Base-by-base conservation (phyloP, 2,113 vertebrate species). In the Hypomesus transpacificus region DNA sequence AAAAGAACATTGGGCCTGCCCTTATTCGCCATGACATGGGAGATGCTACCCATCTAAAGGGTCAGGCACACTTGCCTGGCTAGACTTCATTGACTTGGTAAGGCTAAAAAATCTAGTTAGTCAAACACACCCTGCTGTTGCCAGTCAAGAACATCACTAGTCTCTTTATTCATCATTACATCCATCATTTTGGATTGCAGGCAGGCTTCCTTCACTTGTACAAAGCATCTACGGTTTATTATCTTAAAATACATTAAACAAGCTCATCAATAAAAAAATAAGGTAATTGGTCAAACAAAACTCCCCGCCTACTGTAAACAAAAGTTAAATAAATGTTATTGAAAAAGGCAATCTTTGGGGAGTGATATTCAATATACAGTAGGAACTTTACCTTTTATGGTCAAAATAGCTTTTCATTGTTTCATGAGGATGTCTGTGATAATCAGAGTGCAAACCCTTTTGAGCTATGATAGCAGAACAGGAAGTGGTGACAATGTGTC, bases 401-500 rank as follows among this genome's bases (percentile, higher is more conserved):
- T 46, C 8, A 46, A 46, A 46, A 46, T 46, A 20, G 31, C 28
- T n/a, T 28, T 34, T 63, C 14, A 34, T 21, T 20, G 64, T 16
- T 67, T 11, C 61, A 78, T 60, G 21, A 34, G 67, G 28, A 9
- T 58, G 56, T 64, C 39, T 80, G 50, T 77, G 58, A 77, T 75
- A 14, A 11, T 20, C n/a, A 51, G 39, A 46, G 18, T 65, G 13
- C 14, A 50, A 65, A 59, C 5, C 20, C 20, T 14, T 14, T 17
- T n/a, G n/a, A 31, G 73, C 77, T 71, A 75, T 87, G 89, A 93
- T 93, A 93, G 92, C 91, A 87, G 88, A 89, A 94, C 93, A 94
- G 96, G 96, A 98, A 97, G 93, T 92, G 89, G 91, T 92, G 88
- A 87, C 92, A 94, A 93, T 93, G 94, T 96, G 95, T 94, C 94